These are phyloP conservation scores for Polypterus senegalus DNA, from an alignment of 2,113 vertebrate species.

Conservation along the genomic window DNA sequence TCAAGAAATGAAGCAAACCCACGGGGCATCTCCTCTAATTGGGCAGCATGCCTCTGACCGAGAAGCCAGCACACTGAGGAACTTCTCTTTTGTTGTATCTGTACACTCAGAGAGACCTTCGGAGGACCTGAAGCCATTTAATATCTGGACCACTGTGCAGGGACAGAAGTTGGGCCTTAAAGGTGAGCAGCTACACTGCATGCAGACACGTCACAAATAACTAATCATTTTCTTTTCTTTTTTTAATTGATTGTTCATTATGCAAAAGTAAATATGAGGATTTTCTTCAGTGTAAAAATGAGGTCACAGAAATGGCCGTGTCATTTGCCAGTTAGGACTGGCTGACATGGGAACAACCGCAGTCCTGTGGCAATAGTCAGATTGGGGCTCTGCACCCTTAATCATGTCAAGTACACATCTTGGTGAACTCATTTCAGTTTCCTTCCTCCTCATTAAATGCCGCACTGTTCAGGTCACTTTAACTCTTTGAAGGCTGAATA, in stretches of 20 bases:
- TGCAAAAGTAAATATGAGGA: too few species aligned
- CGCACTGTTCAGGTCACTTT: too few species aligned
- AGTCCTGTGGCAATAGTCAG: too few species aligned
- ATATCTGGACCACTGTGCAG: slow-evolving; percentile 24
- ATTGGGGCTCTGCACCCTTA: too few species aligned
- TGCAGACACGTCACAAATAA: background rate
- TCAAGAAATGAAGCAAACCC: background rate
- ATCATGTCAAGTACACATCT: too few species aligned
- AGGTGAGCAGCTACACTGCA: slow-evolving; percentile 27
- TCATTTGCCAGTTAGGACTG: too few species aligned
- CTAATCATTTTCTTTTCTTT: background rate
- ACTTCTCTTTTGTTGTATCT: slow-evolving; percentile 35
- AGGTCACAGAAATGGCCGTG: too few species aligned
- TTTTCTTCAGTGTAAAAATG: too few species aligned
- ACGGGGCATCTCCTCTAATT: slow-evolving; percentile 12
- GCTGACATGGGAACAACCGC: background rate
- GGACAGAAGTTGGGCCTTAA: slow-evolving; percentile 39
- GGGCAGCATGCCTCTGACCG: slow-evolving; percentile 14
- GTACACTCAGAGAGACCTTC: slow-evolving; percentile 18
- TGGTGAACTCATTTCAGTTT: too few species aligned
- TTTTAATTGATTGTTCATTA: background rate
- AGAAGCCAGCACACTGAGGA: slow-evolving; percentile 14
- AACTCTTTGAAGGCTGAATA: too few species aligned
- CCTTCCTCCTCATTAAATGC: too few species aligned
- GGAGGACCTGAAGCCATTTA: slow-evolving; percentile 14